phyloP scores from a whole-genome alignment of 2,797 vertebrate genomes.

The Sebastes elongatus region DNA sequence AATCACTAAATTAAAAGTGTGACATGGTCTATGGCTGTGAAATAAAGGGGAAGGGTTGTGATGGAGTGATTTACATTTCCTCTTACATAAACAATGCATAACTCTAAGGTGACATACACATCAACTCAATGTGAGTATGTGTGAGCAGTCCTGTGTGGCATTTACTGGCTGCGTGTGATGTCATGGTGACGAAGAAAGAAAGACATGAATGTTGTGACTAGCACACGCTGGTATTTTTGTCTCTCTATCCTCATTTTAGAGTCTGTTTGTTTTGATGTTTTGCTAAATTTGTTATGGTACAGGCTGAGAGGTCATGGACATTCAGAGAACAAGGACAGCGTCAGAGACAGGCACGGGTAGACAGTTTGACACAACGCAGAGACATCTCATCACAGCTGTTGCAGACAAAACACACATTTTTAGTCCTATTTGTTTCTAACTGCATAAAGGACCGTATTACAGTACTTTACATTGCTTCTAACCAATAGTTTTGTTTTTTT shows the following conservation, averaged over 20 bases:
- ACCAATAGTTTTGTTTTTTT: neutral
- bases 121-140: constrained; percentile 51
- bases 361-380: constrained; percentile 79
- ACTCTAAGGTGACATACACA: constrained; percentile 50
- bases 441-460: neutral
- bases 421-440: neutral
- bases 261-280: constrained; percentile 1
- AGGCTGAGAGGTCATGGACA: constrained; percentile 73
- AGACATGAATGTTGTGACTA: constrained; percentile 36
- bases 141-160: constrained; percentile 45
- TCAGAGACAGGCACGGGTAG: constrained; percentile 75
- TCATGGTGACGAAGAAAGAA: constrained; percentile 30
- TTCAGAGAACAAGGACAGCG: constrained; percentile 77
- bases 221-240: constrained; percentile 30
- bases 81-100: constrained; percentile 55
- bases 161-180: constrained; percentile 57
- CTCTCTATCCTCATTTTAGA: constrained; percentile 57
- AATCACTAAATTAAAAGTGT: constrained; percentile 35
- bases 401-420: constrained; percentile 61
- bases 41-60: constrained; percentile 1
- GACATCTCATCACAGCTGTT: constrained; percentile 58
- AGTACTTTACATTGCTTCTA: neutral
- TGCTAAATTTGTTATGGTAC: constrained; percentile 4
- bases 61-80: constrained; percentile 49
- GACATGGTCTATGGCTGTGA: constrained; percentile 46